phyloP scores from a whole-genome alignment of 2,113 vertebrate species.

The Xiphophorus maculatus region DNA sequence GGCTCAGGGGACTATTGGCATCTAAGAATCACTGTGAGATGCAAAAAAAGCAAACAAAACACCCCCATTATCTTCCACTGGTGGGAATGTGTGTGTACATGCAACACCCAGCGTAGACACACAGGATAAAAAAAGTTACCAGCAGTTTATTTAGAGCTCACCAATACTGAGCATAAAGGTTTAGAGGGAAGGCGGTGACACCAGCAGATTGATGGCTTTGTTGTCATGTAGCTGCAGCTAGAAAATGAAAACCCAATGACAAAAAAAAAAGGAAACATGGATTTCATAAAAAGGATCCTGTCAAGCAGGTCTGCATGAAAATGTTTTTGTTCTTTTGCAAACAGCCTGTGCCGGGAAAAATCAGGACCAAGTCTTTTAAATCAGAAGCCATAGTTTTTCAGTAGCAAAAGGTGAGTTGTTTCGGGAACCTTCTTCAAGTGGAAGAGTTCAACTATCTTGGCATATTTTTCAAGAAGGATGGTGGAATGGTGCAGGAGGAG shows the following conservation, averaged over 20 bases:
- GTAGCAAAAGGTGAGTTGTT: not conserved
- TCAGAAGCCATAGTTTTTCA: not conserved
- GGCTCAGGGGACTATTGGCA: conserved; percentile 51
- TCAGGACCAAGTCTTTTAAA: not conserved
- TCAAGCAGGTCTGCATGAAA: conserved; percentile 7
- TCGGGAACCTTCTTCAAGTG: not conserved
- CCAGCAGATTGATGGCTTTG: conserved; percentile 23
- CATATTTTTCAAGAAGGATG: not conserved
- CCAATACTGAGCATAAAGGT: conserved; percentile 16
- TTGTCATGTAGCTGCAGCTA: conserved; percentile 1
- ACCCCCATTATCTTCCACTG: conserved; percentile 22
- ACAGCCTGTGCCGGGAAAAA: not conserved
- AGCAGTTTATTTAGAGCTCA: conserved; percentile 12
- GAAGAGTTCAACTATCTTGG: not conserved
- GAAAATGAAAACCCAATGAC: conserved; percentile 26
- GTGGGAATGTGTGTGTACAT: conserved; percentile 7
- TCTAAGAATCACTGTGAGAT: conserved; percentile 48
- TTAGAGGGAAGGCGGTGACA: not conserved
- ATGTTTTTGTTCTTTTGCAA: not conserved
- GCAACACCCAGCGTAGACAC: conserved; percentile 3
- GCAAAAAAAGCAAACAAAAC: not conserved
- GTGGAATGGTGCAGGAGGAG: not conserved
- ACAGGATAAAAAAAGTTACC: conserved; percentile 25
- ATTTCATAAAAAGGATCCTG: not conserved
- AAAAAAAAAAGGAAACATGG: conserved; percentile 24